Conservation (phyloP, 2,888 invertebrate genomes). For the Parelbella ahira region DNA sequence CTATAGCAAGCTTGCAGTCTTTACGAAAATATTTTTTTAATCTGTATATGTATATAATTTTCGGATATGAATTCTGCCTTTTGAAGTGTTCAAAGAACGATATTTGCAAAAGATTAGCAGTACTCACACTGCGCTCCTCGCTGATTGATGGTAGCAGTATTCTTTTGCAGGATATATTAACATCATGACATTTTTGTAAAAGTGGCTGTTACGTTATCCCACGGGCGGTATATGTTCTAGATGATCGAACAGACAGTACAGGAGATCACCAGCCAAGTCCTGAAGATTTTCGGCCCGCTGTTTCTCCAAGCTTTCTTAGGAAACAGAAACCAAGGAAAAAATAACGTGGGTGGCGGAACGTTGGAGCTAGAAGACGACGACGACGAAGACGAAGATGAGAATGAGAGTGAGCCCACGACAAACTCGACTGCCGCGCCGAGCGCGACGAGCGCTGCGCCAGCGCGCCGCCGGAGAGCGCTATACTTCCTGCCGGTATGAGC, state of each 20-base stretch:
- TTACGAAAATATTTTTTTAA: no score
- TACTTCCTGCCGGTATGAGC: conserved; percentile 66
- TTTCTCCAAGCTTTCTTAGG: conserved; percentile 83
- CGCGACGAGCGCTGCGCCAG: conserved; percentile 36
- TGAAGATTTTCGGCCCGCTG: conserved; percentile 88
- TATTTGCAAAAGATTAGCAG: no score
- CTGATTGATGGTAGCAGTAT: conserved; percentile 16
- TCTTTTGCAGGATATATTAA: conserved; percentile 20
- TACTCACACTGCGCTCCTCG: conserved; percentile 16
- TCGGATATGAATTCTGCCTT: no score
- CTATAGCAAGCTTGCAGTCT: no score
- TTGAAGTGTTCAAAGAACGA: no score
- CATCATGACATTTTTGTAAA: conserved; percentile 11
- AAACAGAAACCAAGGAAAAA: conserved; percentile 65
- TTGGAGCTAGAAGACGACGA: conserved; percentile 77
- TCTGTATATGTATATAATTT: no score
- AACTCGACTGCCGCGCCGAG: conserved; percentile 33
- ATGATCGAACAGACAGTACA: conserved; percentile 89
- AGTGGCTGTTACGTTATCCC: conserved; percentile 38
- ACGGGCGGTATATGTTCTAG: conserved; percentile 76
- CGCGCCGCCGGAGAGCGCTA: conserved; percentile 52
- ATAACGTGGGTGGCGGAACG: conserved; percentile 51
- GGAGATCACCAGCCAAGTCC: conserved; percentile 85
- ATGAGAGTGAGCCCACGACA: conserved; percentile 37
- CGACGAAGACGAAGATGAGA: conserved; percentile 82